Percentiles rank a stretch among this genome's conserved stretches.
These are phyloP conservation scores for Actinernus sp. DNA, from an alignment of 92 coral and sea anemone genomes.

Conservation along the genomic window DNA sequence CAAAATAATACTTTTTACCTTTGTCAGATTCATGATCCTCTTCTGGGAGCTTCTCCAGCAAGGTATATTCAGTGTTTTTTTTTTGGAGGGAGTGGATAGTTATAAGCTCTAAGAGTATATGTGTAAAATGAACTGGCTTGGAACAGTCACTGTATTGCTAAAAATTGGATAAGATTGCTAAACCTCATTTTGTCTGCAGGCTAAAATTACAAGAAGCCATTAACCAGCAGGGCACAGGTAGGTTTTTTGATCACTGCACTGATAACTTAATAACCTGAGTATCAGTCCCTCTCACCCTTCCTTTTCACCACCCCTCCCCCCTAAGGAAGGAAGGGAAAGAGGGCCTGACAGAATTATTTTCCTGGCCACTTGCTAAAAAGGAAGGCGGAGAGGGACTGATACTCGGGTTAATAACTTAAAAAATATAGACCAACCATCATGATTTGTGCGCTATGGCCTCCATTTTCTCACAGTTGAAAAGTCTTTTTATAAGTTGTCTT, in stretches of 20 bases:
- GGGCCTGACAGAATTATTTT: too few species aligned
- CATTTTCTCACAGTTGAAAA: too few species aligned
- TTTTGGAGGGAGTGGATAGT: neutral
- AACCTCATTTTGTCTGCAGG: slow-evolving; percentile 6
- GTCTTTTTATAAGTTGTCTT: too few species aligned
- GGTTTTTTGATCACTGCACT: neutral
- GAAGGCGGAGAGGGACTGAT: too few species aligned
- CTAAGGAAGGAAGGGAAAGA: too few species aligned
- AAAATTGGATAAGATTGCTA: neutral
- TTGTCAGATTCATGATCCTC: slow-evolving; percentile 64
- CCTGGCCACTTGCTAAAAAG: too few species aligned
- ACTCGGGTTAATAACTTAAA: too few species aligned
- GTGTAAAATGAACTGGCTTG: neutral
- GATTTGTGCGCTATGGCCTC: too few species aligned
- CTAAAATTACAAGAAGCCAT: slow-evolving; percentile 73
- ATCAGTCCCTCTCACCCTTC: too few species aligned
- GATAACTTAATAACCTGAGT: too few species aligned
- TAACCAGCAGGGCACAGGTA: slow-evolving; percentile 34
- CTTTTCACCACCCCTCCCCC: too few species aligned
- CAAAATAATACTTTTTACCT: neutral
- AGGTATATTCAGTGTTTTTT: slow-evolving; percentile 28
- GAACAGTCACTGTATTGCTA: neutral
- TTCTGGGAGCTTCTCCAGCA: slow-evolving; percentile 85
- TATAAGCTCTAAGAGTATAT: neutral
- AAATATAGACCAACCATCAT: too few species aligned